Evolutionary conservation across 2,888 invertebrate genomes (phyloP), one percentile per base, ranked within the genome.

Genomic region (Macroteleia sp.): DNA sequence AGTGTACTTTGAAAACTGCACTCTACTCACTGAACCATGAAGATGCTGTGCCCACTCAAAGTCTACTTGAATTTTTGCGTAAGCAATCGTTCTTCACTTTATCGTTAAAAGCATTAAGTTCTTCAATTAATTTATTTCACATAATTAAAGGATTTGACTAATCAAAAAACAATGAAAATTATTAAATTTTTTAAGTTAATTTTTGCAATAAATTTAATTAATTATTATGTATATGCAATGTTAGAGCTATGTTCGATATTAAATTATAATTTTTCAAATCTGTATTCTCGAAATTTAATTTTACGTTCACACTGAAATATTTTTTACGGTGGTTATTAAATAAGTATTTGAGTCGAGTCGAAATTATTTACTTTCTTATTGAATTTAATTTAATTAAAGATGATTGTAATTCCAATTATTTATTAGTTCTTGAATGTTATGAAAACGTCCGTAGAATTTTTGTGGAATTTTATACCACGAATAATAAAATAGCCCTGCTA

Each of bases 41-140:
- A 20, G 32, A 46, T 28, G 39, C 32, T 14, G 56, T 19, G 30
- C 46, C 56, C 28, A 48, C 41, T 64, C 42, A 30, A 66, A 54
- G 48, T n/a, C 44, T 12, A n/a, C 32, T 54, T 22, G n/a, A 54
- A 32, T 66, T 66, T 66, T 54, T 66, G 36, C 41, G 50, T 64
- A 64, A 52, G 39, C 62, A 62, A 50, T 39, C 30, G 30, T 30
- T n/a, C 48, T 39, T 48, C 48, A 62, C 39, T 62, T 48, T 17
- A 3, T 22, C 28, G 20, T 36, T 34, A 36, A 25, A 36, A 46
- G n/a, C 36, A 61, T 48, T 61, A 48, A 39, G 48, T 61, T 61
- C 39, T 28, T 20, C 28, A 62, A 50, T 50, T 62, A 39, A 50
- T 50, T 36, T 30, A n/a, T n/a, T n/a, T n/a, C n/a, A n/a, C n/a